Evolutionary conservation across 2,888 invertebrate genomes (phyloP).

Genomic region (Eupeodes luniger): DNA sequence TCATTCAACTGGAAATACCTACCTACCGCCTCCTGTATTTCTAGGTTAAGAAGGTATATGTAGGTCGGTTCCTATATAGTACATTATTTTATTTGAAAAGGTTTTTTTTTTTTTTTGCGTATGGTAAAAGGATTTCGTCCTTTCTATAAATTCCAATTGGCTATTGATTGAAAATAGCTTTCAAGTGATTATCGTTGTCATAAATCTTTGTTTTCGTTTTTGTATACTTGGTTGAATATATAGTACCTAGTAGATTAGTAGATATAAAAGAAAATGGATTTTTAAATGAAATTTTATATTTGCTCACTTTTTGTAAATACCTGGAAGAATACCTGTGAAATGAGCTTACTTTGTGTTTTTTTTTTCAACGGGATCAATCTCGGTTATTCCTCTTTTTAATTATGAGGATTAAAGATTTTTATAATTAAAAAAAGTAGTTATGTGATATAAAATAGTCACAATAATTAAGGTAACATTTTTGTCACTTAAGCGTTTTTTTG

Average conservation of each 20-base stretch:
- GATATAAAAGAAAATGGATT: background rate
- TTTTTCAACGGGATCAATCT: no score
- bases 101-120: background rate
- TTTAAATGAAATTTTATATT: slow-evolving; percentile 12
- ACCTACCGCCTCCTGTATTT: slow-evolving; percentile 1
- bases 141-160: background rate
- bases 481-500: no score
- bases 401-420: no score
- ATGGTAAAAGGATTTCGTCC: background rate
- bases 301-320: background rate
- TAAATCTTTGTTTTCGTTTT: slow-evolving; percentile 27
- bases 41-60: background rate
- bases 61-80: background rate
- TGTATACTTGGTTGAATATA: background rate
- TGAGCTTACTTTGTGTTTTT: no score
- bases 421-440: no score
- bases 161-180: slow-evolving; percentile 25
- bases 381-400: no score
- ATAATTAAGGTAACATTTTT: no score
- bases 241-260: no score
- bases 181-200: slow-evolving; percentile 5
- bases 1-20: slow-evolving; percentile 22
- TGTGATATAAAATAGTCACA: no score
- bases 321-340: no score
- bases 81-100: background rate